Conservation (phyloP, 2,797 vertebrate genomes). For the Novumbra hubbsi region DNA sequence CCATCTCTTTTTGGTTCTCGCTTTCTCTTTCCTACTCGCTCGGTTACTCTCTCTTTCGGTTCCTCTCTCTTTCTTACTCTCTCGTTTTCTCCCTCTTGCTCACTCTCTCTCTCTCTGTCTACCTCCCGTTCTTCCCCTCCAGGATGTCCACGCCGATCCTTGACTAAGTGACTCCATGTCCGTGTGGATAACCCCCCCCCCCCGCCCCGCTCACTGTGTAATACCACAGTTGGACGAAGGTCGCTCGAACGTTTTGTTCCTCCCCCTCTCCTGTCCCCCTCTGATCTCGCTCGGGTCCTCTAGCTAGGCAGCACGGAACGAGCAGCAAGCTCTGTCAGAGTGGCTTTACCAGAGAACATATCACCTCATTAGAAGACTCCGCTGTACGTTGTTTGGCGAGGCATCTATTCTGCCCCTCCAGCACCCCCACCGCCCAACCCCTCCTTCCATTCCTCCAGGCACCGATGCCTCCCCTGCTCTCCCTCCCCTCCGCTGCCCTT, state of each 20-base stretch:
- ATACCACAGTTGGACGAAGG: not conserved
- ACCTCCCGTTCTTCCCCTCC: not conserved
- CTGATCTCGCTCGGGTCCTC: not conserved
- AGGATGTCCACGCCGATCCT: not conserved
- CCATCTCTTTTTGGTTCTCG: slow-evolving; percentile 21
- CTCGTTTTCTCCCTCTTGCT: too few species aligned
- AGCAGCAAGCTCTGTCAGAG: slow-evolving; percentile 42
- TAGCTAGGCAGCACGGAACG: not conserved
- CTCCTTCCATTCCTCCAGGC: slow-evolving; percentile 21
- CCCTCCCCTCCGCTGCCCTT: slow-evolving; percentile 51
- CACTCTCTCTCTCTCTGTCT: too few species aligned
- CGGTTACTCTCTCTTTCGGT: not conserved
- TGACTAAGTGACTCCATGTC: not conserved
- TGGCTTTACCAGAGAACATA: slow-evolving; percentile 53
- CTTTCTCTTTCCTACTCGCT: slow-evolving; percentile 38
- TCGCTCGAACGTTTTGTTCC: not conserved
- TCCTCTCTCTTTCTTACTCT: not conserved
- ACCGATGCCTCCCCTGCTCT: slow-evolving; percentile 36
- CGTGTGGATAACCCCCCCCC: not conserved
- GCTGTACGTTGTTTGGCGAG: slow-evolving; percentile 39
- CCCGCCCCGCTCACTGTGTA: not conserved
- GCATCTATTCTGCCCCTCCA: slow-evolving; percentile 37
- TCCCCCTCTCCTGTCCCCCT: not conserved
- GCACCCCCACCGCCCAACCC: slow-evolving; percentile 1
- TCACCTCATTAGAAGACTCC: slow-evolving; percentile 59